Evolutionary conservation across 2,888 invertebrate genomes (phyloP), one percentile per base, ranked within the genome.

Genomic region (Caprella mutica): DNA sequence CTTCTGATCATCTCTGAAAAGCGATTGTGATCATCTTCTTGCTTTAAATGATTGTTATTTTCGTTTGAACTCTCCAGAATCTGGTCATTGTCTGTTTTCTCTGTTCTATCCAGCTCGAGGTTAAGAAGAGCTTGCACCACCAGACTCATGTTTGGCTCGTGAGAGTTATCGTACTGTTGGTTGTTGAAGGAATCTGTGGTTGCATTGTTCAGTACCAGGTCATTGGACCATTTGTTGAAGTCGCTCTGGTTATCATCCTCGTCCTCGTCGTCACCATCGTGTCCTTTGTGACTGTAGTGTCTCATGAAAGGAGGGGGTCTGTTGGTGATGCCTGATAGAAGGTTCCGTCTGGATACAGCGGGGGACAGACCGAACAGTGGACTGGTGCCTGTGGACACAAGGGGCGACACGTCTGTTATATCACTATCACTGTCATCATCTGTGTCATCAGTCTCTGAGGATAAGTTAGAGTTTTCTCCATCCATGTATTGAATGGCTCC

Each of bases 401-500:
- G 39, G 6, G 64, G 64, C 1, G 64, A 64, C 17, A 64, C 64
- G 44, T 64, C 64, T 12, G 64, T 64, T 44, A 64, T 64, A 44
- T 64, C 64, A 43, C 64, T 64, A 43, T 64, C 64, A 44, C 58
- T 58, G 33, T 64, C 64, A 39, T 48, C 48, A 26, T 57, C 57
- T 9, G 39, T 56, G n/a, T 59, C 59, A 39, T 52, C 55, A n/a
- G 51, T 38, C 43, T 64, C 64, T 0, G 64, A 64, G 9, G 64
- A 64, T 27, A 64, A 56, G 40, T 60, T 60, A 39, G 64, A 64
- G 51, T 64, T 64, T 48, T 64, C 64, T n/a, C 64, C 64, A 33
- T 64, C 64, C 59, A 64, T 53, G 43, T 60, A 60, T 21, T 60
- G 56, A 6, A 60, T 50, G 17, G 64, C 57, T 29, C 58, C 64